Percentiles rank a stretch among this genome's conserved stretches.
Conservation (phyloP, 2,113 vertebrate species). For the Pterophyllum scalare region DNA sequence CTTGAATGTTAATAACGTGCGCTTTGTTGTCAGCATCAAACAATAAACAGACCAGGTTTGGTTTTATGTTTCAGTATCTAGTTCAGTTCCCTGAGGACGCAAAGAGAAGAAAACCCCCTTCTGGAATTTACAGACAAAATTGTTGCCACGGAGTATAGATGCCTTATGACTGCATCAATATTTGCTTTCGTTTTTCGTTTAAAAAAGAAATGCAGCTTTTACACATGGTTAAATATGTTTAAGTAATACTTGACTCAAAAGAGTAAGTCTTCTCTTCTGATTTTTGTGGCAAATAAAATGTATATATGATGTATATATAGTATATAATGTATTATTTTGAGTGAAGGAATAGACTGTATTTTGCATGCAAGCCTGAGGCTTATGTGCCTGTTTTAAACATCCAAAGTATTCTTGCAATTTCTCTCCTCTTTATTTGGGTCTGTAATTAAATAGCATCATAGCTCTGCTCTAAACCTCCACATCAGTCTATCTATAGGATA, state of each 20-base stretch:
- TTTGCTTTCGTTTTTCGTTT: background rate
- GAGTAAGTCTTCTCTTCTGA: background rate
- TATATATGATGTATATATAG: background rate
- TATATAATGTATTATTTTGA: background rate
- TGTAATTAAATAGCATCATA: conserved; percentile 41
- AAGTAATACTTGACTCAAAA: background rate
- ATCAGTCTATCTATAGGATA: conserved; percentile 41
- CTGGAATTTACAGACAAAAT: background rate
- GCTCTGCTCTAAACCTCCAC: conserved; percentile 3
- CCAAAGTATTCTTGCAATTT: conserved; percentile 30
- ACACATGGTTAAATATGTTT: background rate
- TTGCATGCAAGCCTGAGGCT: background rate
- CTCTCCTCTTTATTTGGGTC: conserved; percentile 30
- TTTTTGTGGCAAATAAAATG: background rate
- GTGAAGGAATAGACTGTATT: background rate
- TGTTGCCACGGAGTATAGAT: background rate
- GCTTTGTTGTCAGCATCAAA: background rate
- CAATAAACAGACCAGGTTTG: background rate
- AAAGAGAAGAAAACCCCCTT: background rate
- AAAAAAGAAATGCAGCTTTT: background rate
- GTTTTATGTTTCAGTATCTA: conserved; percentile 7
- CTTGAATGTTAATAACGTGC: background rate
- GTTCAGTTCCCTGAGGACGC: background rate
- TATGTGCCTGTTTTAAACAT: conserved; percentile 24
- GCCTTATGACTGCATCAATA: background rate